Conservation (phyloP, 35 echinoderm and acorn worm species). For the Patiria miniata region DNA sequence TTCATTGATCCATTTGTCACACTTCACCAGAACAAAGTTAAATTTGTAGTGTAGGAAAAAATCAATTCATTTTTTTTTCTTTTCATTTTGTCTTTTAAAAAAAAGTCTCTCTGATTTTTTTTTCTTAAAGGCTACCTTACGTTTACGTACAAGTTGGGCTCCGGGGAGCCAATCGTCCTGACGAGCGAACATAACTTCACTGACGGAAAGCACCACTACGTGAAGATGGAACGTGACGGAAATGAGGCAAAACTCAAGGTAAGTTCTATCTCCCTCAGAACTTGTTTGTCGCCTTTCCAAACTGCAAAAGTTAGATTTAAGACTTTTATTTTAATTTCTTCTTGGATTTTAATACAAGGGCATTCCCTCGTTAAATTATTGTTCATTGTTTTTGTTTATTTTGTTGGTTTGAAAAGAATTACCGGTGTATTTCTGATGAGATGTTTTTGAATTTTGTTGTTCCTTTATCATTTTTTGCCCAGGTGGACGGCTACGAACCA, state of each 20-base stretch:
- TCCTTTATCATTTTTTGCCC: background rate
- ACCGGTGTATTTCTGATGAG: too few relatives aligned
- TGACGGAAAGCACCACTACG: slow-evolving; percentile 78
- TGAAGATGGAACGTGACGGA: slow-evolving; percentile 36
- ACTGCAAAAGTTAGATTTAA: background rate
- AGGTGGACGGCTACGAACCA: slow-evolving; percentile 2
- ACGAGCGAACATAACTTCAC: slow-evolving; percentile 66
- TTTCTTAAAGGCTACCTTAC: slow-evolving; percentile 23
- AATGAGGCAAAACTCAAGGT: slow-evolving; percentile 70
- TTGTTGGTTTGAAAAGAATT: too few relatives aligned
- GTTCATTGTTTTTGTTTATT: background rate
- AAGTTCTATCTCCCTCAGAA: background rate
- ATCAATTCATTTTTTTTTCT: too few relatives aligned
- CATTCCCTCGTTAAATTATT: background rate
- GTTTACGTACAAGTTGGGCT: slow-evolving; percentile 19
- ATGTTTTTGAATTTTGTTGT: too few relatives aligned
- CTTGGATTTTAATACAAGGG: background rate
- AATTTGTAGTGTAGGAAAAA: too few relatives aligned
- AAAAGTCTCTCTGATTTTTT: background rate
- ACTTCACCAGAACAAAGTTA: too few relatives aligned
- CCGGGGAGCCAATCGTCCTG: slow-evolving; percentile 3
- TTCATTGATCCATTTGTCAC: too few relatives aligned
- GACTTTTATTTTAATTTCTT: background rate
- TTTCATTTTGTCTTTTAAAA: too few relatives aligned
- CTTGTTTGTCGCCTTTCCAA: background rate